A percentile compares a stretch with the other conserved stretches of the same genome.
phyloP scores from a whole-genome alignment of 2,113 vertebrate genomes.

The Cyanoramphus novaezelandiae region DNA sequence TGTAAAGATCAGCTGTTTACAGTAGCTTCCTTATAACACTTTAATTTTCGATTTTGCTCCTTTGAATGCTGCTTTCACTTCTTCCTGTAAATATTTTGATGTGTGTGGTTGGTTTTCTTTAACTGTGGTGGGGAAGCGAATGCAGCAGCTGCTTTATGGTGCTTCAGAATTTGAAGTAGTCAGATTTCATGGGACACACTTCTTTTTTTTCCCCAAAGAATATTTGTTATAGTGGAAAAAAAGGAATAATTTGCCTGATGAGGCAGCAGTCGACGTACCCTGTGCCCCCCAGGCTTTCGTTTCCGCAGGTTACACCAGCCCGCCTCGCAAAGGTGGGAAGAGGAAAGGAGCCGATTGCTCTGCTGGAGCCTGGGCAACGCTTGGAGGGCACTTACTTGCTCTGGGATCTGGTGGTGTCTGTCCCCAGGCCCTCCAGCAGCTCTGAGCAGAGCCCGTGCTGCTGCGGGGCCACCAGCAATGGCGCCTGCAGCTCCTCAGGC shows the following conservation, averaged over 20 bases:
- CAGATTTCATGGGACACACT: constrained; percentile 38
- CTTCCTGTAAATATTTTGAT: constrained; percentile 82
- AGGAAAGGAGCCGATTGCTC: background rate
- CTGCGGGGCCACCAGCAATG: background rate
- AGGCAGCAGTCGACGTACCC: accelerated
- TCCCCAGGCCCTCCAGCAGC: background rate
- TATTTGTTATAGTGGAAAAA: background rate
- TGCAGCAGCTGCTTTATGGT: constrained; percentile 76
- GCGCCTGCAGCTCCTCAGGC: constrained; percentile 26
- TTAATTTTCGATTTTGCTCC: constrained; percentile 77
- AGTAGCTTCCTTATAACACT: constrained; percentile 68
- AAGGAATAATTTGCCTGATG: accelerated
- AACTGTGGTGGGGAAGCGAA: constrained; percentile 61
- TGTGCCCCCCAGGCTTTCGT: accelerated
- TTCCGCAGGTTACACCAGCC: background rate
- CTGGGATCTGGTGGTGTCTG: background rate
- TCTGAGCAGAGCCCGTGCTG: background rate
- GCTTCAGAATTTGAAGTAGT: constrained; percentile 74
- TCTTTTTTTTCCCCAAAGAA: background rate
- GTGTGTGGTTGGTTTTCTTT: constrained; percentile 44
- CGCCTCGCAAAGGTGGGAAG: background rate
- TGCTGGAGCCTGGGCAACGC: background rate
- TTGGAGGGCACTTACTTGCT: constrained; percentile 49
- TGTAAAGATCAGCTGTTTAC: constrained; percentile 75
- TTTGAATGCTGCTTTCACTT: constrained; percentile 70